Evolutionary conservation across 2,797 vertebrate genomes (phyloP).

Genomic region (Arrhamphus sclerolepis): DNA sequence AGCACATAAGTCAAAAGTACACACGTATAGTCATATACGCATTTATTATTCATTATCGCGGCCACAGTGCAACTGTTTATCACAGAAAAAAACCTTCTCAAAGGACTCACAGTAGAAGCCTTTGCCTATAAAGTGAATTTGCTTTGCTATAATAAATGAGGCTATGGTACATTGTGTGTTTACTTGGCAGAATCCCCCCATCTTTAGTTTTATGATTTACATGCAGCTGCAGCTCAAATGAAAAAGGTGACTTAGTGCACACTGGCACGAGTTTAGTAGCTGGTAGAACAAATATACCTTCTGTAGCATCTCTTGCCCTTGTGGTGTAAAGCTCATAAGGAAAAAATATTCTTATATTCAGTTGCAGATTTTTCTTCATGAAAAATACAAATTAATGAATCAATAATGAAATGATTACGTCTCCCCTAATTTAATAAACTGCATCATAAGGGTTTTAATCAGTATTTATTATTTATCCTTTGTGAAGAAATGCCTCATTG

Average conservation of each 20-base stretch:
- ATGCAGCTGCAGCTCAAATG: constrained; percentile 54
- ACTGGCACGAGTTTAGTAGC: constrained; percentile 43
- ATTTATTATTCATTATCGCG: constrained; percentile 75
- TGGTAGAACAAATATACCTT: constrained; percentile 24
- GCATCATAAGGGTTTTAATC: constrained; percentile 16
- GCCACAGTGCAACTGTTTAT: constrained; percentile 59
- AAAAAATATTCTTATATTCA: constrained; percentile 25
- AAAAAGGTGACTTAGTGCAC: constrained; percentile 40
- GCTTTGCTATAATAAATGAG: constrained; percentile 15
- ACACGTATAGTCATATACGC: constrained; percentile 54
- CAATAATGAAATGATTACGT: constrained; percentile 27
- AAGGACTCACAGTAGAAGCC: constrained; percentile 30
- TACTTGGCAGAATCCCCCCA: constrained; percentile 52
- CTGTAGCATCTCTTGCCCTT: constrained; percentile 2
- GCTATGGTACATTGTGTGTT: constrained; percentile 35
- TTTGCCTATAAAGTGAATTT: constrained; percentile 42
- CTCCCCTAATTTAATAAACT: constrained; percentile 29
- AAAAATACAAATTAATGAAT: constrained; percentile 33
- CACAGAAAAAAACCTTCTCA: constrained; percentile 55
- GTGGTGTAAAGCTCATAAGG: no score
- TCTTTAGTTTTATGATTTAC: constrained; percentile 56
- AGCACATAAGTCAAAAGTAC: constrained; percentile 58
- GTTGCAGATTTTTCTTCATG: constrained; percentile 19
- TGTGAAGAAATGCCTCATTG: constrained; percentile 9
- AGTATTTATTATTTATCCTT: constrained; percentile 26